These are phyloP conservation scores for Sipha flava DNA, from an alignment of 1,140 invertebrate species.

Conservation along the genomic window DNA sequence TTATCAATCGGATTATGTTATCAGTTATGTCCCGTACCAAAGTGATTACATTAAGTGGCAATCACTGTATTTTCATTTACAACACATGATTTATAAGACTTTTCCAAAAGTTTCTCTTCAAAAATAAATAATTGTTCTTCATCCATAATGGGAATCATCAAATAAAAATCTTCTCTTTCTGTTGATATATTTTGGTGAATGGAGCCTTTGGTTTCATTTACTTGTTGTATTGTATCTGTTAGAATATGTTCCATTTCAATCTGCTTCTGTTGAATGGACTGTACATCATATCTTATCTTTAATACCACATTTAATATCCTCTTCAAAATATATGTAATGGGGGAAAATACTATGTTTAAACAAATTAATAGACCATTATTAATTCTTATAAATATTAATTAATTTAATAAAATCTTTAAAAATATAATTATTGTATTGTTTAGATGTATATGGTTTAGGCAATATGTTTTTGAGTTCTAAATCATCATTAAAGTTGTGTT, in stretches of 20 bases:
- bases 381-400: neutral
- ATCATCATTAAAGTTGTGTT: no score
- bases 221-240: neutral
- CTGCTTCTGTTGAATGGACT: neutral
- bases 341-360: neutral
- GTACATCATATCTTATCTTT: neutral
- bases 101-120: neutral
- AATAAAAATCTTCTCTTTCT: neutral
- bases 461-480: no score
- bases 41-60: no score
- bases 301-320: neutral
- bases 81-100: neutral
- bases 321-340: neutral
- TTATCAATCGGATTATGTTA: no score
- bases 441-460: no score
- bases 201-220: neutral
- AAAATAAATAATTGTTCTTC: neutral
- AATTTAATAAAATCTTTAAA: neutral
- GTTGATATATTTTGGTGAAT: neutral
- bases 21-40: no score
- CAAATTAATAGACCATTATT: neutral
- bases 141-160: neutral
- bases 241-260: neutral
- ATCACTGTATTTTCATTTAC: neutral
- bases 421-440: no score